Percentiles rank a stretch among this genome's conserved stretches.
Evolutionary conservation across 2,113 vertebrate genomes (phyloP).

Genomic region (Serilophus lunatus): DNA sequence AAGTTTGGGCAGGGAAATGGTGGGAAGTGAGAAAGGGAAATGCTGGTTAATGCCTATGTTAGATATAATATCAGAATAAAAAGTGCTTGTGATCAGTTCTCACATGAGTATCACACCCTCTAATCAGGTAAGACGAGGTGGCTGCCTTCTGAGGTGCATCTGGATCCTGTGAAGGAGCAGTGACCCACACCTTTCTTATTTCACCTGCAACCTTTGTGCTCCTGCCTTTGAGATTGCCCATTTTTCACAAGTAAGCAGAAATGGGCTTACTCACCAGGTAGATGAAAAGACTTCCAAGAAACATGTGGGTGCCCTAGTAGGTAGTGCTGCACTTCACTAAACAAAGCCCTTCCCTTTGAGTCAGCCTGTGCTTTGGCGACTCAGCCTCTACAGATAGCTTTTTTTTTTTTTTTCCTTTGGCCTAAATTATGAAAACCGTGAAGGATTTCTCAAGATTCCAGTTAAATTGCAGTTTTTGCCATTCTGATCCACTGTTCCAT

Average conservation of each 20-base stretch:
- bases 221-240: not conserved
- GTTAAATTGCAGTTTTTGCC: conserved; percentile 39
- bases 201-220: not conserved
- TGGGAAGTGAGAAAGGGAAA: not conserved
- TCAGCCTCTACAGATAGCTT: not conserved
- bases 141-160: not conserved
- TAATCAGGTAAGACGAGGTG: not conserved
- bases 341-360: conserved; percentile 34
- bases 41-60: not conserved
- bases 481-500: conserved; percentile 34
- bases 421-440: conserved; percentile 8
- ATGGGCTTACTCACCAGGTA: conserved; percentile 5
- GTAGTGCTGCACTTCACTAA: not conserved
- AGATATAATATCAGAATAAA: not conserved
- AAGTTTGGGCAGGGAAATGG: not conserved
- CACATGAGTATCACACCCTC: not conserved
- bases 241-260: conserved; percentile 15
- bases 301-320: conserved; percentile 10
- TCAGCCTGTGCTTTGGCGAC: not conserved
- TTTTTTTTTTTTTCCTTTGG: not conserved
- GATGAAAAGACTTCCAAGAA: conserved; percentile 32
- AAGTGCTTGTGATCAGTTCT: not conserved
- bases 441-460: conserved; percentile 40
- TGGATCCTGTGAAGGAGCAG: not conserved
- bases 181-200: not conserved